phyloP scores from a whole-genome alignment of 1,140 invertebrate genomes.

The Drosophila athabasca region DNA sequence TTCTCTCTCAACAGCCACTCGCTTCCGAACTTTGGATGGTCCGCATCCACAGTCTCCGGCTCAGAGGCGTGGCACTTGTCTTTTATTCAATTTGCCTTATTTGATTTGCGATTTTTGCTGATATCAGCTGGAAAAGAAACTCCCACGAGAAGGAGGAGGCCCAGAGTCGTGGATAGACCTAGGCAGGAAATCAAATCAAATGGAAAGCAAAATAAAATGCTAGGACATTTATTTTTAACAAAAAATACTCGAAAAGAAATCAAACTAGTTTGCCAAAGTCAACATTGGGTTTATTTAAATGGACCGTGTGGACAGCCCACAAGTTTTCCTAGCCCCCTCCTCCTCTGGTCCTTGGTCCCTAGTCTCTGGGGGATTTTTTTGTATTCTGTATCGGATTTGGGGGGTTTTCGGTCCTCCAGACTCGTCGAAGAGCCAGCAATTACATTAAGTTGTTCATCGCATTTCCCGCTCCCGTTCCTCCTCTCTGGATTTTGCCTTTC shows the following conservation, averaged over 20 bases:
- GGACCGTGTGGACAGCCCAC: conserved; percentile 60
- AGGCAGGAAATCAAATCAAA: conserved; percentile 72
- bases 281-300: conserved; percentile 76
- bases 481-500: conserved; percentile 9
- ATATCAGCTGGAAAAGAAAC: conserved; percentile 60
- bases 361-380: conserved; percentile 3
- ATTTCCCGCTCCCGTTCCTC: not conserved
- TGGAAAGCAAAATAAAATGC: conserved; percentile 62
- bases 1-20: too few relatives aligned
- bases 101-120: conserved; percentile 79
- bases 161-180: conserved; percentile 29
- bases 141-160: conserved; percentile 6
- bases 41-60: conserved; percentile 1
- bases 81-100: conserved; percentile 81
- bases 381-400: conserved; percentile 13
- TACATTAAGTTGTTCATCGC: conserved; percentile 65
- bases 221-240: conserved; percentile 58
- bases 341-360: too few relatives aligned
- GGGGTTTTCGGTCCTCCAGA: conserved; percentile 36
- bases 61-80: conserved; percentile 62
- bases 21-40: not conserved
- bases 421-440: conserved; percentile 51
- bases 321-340: conserved; percentile 13
- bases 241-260: conserved; percentile 35
- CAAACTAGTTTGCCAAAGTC: conserved; percentile 52